Base-by-base conservation (phyloP, 2,797 vertebrate species). In the Varecia variegata region DNA sequence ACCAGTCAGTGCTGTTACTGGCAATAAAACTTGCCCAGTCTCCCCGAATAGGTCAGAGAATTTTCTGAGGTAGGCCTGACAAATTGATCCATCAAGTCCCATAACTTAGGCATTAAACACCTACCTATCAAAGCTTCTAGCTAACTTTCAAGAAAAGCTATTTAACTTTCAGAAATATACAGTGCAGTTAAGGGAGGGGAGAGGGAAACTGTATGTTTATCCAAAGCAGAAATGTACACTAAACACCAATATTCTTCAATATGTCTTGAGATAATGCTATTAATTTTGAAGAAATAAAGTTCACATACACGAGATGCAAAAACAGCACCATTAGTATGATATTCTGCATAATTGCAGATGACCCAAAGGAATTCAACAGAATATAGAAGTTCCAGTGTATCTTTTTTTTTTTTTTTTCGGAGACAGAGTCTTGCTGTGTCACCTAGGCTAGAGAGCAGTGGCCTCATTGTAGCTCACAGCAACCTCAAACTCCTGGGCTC, bases 81-180 rank as follows among this genome's bases (percentile, higher is more conserved):
- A 89, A 95, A 95, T 65, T 81, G 88, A 58, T 43, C 56, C 88
- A 94, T 95, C 88, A 90, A 77, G 32, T 86, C 73, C 85, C 88
- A 3, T 92, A 87, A 84, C 10, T 21, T 73, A 92, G 85, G 60
- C 43, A 32, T 40, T 65, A 93, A 95, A 84, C 23, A 82, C 10
- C n/a, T 50, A 77, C 67, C 71, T 88, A 50, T 80, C 76, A 81
- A 83, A 92, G 30, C 60, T 60, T 96, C 81, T 32, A 54, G 43
- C 54, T 82, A 84, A 93, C 27, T 60, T 65, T 90, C 25, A 79
- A 45, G 56, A 82, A 97, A 97, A 93, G n/a, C 52, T 77, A 45
- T 77, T 70, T 93, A 90, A 90, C 43, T 70, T 92, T 40, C 81
- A 85, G 40, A 68, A 73, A 85, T 62, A 54, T 50, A 13, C 27